Evolutionary conservation across 2,888 invertebrate species (phyloP).

Genomic region (Diploptera punctata): DNA sequence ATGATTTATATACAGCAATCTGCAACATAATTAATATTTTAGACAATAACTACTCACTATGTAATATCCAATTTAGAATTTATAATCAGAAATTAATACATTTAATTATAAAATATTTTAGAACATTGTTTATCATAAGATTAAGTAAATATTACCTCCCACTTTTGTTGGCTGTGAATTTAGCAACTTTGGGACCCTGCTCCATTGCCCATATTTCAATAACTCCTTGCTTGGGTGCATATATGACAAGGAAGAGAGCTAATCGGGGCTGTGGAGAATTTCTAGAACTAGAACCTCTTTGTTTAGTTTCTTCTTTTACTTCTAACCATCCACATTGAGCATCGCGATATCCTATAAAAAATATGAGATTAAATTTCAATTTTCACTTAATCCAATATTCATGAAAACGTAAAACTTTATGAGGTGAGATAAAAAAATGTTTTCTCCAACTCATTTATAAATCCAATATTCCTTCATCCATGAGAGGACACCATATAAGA

Average conservation of each 20-base stretch:
- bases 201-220: conserved; percentile 94
- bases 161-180: conserved; percentile 87
- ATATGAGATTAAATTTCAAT: too few relatives aligned
- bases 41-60: too few relatives aligned
- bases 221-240: conserved; percentile 89
- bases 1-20: conserved; percentile 79
- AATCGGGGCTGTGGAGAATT: conserved; percentile 50
- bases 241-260: conserved; percentile 88
- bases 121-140: conserved; percentile 3
- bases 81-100: neutral
- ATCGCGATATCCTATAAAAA: conserved; percentile 77
- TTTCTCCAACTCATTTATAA: neutral
- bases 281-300: conserved; percentile 41
- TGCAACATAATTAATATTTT: too few relatives aligned
- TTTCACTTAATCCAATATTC: too few relatives aligned
- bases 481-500: neutral
- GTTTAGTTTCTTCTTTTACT: conserved; percentile 67
- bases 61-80: too few relatives aligned
- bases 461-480: neutral
- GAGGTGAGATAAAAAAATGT: too few relatives aligned
- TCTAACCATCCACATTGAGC: conserved; percentile 95
- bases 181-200: conserved; percentile 87
- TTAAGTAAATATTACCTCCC: conserved; percentile 58
- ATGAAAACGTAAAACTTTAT: too few relatives aligned
- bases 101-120: neutral